These are phyloP conservation scores for Etia nguti DNA, from an alignment of 2,113 vertebrate genomes.

Conservation along the genomic window DNA sequence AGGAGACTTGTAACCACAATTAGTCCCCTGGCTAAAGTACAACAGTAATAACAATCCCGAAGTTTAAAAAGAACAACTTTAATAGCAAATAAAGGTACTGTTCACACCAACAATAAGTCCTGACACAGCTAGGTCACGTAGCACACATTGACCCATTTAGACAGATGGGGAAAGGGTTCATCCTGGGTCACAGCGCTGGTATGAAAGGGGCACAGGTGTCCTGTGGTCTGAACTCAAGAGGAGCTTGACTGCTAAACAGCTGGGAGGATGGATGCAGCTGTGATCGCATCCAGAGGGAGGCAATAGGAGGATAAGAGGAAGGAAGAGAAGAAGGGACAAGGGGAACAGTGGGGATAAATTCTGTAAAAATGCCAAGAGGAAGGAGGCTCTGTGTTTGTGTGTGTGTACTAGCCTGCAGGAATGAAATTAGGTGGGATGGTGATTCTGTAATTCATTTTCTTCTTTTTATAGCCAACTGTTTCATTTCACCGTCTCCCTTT, in stretches of 20 bases:
- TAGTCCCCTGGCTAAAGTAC: not conserved
- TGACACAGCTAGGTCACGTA: not conserved
- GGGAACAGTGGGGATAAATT: not conserved
- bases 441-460: not conserved
- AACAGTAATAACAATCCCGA: not conserved
- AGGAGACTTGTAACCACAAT: not conserved
- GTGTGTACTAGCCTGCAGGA: not conserved
- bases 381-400: not conserved
- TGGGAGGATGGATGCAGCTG: slow-evolving; percentile 43
- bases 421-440: not conserved
- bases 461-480: not conserved
- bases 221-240: not conserved
- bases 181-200: not conserved
- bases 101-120: not conserved
- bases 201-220: slow-evolving; percentile 11
- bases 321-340: slow-evolving; percentile 4
- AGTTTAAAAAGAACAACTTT: not conserved
- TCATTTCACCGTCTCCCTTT: not conserved
- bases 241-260: slow-evolving; percentile 35
- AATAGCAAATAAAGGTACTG: not conserved
- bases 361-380: not conserved
- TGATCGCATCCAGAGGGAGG: slow-evolving; percentile 15
- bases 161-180: not conserved
- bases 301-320: slow-evolving; percentile 14
- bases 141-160: not conserved